phyloP scores from a whole-genome alignment of 2,888 invertebrate genomes.

The Cyaniris semiargus region DNA sequence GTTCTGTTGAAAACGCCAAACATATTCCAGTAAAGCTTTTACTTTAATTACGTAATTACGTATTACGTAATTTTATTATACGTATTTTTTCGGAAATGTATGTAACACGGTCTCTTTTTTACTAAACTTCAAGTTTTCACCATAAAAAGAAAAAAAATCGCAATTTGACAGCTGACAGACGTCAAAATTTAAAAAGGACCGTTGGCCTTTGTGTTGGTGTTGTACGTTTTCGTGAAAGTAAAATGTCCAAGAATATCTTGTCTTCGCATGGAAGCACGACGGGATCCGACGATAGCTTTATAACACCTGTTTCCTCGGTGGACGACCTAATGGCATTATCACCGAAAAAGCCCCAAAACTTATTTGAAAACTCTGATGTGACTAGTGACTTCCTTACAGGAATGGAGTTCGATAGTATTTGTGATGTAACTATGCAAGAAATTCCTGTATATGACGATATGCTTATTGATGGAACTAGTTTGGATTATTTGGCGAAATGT shows the following conservation, averaged over 20 bases:
- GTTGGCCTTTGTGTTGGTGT: slow-evolving; percentile 26
- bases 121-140: neutral
- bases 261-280: slow-evolving; percentile 54
- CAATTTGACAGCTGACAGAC: slow-evolving; percentile 20
- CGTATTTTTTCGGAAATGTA: no score
- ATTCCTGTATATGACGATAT: slow-evolving; percentile 63
- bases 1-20: no score
- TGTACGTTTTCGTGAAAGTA: neutral
- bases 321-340: slow-evolving; percentile 69
- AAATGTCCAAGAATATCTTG: slow-evolving; percentile 48
- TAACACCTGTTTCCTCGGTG: slow-evolving; percentile 63
- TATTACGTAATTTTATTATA: no score
- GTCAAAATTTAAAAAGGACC: slow-evolving; percentile 31
- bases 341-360: slow-evolving; percentile 52
- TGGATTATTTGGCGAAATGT: slow-evolving; percentile 79
- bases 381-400: slow-evolving; percentile 68
- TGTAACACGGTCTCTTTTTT: no score
- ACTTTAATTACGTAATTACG: no score
- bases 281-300: slow-evolving; percentile 61
- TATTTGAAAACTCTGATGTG: slow-evolving; percentile 50
- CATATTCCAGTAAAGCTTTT: no score
- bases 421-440: slow-evolving; percentile 72
- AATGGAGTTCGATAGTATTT: slow-evolving; percentile 64
- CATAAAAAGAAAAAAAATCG: neutral
- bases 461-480: slow-evolving; percentile 78